A percentile compares a stretch with the other conserved stretches of the same genome.
Evolutionary conservation across 1,140 invertebrate genomes (phyloP).

Genomic region (Drosophila santomea): DNA sequence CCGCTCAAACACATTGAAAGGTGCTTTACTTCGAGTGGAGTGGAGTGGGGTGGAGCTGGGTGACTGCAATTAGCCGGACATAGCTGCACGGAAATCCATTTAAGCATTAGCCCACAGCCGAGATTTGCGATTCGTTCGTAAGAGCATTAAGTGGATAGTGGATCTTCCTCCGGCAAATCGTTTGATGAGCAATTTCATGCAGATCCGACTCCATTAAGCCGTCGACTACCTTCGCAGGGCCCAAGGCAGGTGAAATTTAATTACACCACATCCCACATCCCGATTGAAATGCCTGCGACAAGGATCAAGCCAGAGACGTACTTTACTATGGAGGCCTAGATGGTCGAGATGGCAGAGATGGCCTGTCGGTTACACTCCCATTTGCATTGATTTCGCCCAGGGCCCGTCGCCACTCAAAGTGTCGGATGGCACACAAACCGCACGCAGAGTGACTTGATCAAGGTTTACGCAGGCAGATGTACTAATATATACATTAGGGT

Average conservation of each 20-base stretch:
- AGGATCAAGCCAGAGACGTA: not conserved
- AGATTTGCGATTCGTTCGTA: slow-evolving; percentile 20
- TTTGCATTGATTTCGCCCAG: slow-evolving; percentile 45
- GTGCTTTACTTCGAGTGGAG: not conserved
- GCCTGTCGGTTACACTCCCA: slow-evolving; percentile 25
- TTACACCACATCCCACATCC: slow-evolving; percentile 50
- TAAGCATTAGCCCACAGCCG: slow-evolving; percentile 8
- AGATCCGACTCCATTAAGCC: slow-evolving; percentile 58
- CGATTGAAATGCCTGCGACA: slow-evolving; percentile 33
- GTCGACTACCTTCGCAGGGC: slow-evolving; percentile 19
- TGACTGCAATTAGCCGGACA: slow-evolving; percentile 32
- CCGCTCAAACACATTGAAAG: not conserved
- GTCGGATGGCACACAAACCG: slow-evolving; percentile 46
- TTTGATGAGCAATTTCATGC: slow-evolving; percentile 64
- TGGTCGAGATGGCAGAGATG: not conserved
- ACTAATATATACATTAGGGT: slow-evolving; percentile 15
- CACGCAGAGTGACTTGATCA: slow-evolving; percentile 27
- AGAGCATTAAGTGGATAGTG: slow-evolving; percentile 30
- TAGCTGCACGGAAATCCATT: slow-evolving; percentile 28
- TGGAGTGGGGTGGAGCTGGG: not conserved
- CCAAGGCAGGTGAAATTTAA: slow-evolving; percentile 66
- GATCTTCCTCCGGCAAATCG: slow-evolving; percentile 22
- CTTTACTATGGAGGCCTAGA: not conserved
- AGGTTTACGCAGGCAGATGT: not conserved
- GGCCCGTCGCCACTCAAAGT: slow-evolving; percentile 46